A percentile compares a stretch with the other conserved stretches of the same genome.
Evolutionary conservation across 2,888 invertebrate species (phyloP).

Genomic region (Gortyna flavago): DNA sequence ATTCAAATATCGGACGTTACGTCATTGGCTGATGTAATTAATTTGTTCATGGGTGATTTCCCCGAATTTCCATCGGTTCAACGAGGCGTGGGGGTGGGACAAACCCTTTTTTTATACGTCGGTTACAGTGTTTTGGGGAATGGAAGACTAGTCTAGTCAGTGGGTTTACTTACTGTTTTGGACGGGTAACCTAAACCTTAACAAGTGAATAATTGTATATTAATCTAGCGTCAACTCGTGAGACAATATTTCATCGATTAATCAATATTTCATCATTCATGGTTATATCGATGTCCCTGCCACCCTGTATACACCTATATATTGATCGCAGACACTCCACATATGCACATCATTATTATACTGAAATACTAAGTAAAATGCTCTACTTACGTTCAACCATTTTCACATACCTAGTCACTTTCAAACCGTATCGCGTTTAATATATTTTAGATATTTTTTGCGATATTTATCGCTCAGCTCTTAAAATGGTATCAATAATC

Average conservation of each 20-base stretch:
- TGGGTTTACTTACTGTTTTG: background rate
- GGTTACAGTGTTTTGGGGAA: conserved; percentile 10
- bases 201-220: background rate
- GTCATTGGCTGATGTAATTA: conserved; percentile 63
- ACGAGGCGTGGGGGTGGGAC: conserved; percentile 30
- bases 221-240: background rate
- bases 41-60: conserved; percentile 53
- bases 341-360: conserved; percentile 10
- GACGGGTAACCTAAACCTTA: too few species aligned
- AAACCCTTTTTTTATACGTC: background rate
- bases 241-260: too few species aligned
- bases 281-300: too few species aligned
- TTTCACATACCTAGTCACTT: conserved; percentile 23
- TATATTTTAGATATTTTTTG: conserved; percentile 31
- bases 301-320: too few species aligned
- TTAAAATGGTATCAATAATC: conserved; percentile 48
- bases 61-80: conserved; percentile 48
- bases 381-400: conserved; percentile 29
- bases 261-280: background rate
- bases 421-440: conserved; percentile 31
- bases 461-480: conserved; percentile 39
- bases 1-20: conserved; percentile 23
- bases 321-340: background rate
- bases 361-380: conserved; percentile 29
- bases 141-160: background rate